A percentile compares a stretch with the other conserved stretches of the same genome.
Conservation (phyloP, 2,888 invertebrate genomes). For the Strigamia transsilvanica region DNA sequence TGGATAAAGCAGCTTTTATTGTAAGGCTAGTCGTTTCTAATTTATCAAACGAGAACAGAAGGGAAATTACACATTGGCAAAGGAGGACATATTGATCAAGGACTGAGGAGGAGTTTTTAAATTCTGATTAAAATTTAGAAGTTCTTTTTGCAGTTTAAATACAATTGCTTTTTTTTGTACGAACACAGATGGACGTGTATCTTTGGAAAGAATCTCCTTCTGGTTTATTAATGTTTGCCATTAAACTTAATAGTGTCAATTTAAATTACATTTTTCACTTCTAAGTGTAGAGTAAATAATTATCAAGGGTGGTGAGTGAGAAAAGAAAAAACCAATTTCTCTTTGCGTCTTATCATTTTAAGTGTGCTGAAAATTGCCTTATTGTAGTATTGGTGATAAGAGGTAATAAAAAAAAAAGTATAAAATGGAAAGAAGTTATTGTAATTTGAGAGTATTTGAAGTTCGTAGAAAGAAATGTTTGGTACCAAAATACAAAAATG, state of each 20-base stretch:
- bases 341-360: slow-evolving; percentile 15
- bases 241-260: slow-evolving; percentile 45
- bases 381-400: background rate
- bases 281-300: slow-evolving; percentile 32
- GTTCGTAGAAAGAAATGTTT: background rate
- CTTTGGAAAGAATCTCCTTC: slow-evolving; percentile 4
- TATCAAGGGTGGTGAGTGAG: slow-evolving; percentile 11
- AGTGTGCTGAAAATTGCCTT: slow-evolving; percentile 16
- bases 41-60: no score
- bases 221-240: slow-evolving; percentile 19
- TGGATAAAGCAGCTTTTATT: no score
- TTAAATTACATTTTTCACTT: slow-evolving; percentile 35
- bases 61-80: background rate
- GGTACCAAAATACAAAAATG: background rate
- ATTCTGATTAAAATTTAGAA: background rate
- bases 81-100: background rate
- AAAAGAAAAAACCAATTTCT: slow-evolving; percentile 36
- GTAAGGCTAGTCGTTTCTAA: no score
- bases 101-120: background rate
- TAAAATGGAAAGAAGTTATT: background rate
- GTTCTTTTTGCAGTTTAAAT: background rate
- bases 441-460: background rate
- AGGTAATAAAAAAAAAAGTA: background rate
- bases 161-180: background rate
- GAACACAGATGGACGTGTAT: background rate